Base-by-base conservation (phyloP, 2,888 invertebrate species). In the Caenorhabditis becei region DNA sequence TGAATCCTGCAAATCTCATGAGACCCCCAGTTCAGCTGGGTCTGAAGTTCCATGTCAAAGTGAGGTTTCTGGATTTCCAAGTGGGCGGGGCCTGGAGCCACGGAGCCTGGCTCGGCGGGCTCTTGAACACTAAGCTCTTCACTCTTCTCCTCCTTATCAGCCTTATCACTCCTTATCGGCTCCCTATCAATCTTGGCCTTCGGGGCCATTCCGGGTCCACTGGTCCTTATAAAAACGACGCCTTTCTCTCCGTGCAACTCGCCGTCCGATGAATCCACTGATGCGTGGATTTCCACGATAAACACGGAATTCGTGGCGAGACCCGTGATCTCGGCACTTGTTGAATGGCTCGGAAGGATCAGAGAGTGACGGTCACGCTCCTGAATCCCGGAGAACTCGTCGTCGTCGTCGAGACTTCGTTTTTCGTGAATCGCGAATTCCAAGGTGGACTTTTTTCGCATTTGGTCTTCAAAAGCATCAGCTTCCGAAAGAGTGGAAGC, bases 231-330 rank as follows among this genome's bases (percentile, higher is more conserved):
- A 62, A 89, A 86, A 2, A 89, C 41, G 16, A 89, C 56, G 1
- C 88, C 89, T 47, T 89, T 86, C 59, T 89, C 90, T 20, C 90
- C 90, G 14, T 86, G 83, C 26, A 91, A 58, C 54, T 89, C 88
- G 5, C 89, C 89, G 20, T 91, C 88, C 2, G 75, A 80, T 0
- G 88, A 86, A 24, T 90, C 89, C 7, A 87, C 90, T 0, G 84
- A 83, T 2, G 89, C 89, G 59, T 86, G 85, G 10, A 89, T 83
- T 81, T 90, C 90, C 0, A 88, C 87, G 11, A 90, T 70, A 65
- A 91, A 90, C 3, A 87, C 88, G 11, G 81, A 72, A 59, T 85
- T 83, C 11, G 88, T 85, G 24, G 85, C 72, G 16, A 90, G 83
- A 1, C 84, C 86, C 8, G 83, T 72, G 23, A 90, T 67, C 35